These are phyloP conservation scores for Augiades crinisus DNA, from an alignment of 2,888 invertebrate species.

Conservation along the genomic window DNA sequence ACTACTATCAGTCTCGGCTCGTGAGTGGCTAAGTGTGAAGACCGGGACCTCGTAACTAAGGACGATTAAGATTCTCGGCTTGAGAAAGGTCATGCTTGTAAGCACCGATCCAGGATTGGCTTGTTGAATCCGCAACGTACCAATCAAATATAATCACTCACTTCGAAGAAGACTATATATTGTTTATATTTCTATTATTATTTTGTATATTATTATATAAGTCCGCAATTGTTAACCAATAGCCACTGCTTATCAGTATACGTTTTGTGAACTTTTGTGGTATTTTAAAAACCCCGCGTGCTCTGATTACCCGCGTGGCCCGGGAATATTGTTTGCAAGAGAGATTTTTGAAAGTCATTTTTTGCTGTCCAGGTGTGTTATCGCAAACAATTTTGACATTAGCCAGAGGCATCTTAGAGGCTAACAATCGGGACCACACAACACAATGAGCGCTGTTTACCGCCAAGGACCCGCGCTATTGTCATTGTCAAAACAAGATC, in stretches of 20 bases:
- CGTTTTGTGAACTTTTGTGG: no score
- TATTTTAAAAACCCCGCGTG: no score
- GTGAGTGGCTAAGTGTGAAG: conserved; percentile 23
- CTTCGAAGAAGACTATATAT: no score
- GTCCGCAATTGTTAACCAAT: neutral
- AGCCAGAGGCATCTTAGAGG: conserved; percentile 43
- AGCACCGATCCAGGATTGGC: neutral
- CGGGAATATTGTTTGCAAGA: neutral
- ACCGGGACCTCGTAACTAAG: conserved; percentile 8
- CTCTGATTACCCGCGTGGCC: no score
- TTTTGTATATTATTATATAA: no score
- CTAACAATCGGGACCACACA: conserved; percentile 65
- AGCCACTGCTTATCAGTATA: no score
- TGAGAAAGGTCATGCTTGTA: conserved; percentile 22
- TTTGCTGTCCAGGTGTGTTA: conserved; percentile 54
- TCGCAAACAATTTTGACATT: conserved; percentile 65
- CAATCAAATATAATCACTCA: no score
- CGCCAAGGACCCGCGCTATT: conserved; percentile 63
- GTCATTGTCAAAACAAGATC: conserved; percentile 80
- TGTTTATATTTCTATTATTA: no score
- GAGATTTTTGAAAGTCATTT: conserved; percentile 12
- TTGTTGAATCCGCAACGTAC: no score
- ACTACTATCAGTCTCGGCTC: conserved; percentile 35
- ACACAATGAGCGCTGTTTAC: conserved; percentile 69
- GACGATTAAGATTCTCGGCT: conserved; percentile 16